Base-by-base conservation (phyloP, 2,797 vertebrate genomes). In the Chloroceryle amazona region DNA sequence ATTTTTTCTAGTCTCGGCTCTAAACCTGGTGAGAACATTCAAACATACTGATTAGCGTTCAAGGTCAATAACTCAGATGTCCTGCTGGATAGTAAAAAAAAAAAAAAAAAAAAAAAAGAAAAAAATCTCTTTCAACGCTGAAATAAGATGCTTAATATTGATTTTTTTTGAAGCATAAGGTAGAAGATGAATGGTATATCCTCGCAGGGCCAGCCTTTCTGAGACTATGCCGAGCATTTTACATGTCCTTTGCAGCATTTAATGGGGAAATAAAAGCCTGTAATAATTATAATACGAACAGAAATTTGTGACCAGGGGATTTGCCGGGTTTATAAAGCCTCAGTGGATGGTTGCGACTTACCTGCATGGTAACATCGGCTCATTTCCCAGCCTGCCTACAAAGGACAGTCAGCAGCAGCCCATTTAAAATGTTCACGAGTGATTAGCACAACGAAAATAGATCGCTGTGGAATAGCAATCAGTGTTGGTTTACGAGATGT, bases 51-150 rank as follows among this genome's bases (percentile, higher is more conserved):
- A 87, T 88, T 51, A 84, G 39, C 0, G 26, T 87, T 96, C 96
- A 97, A 97, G 97, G 96, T 97, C 95, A 91, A 46, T 94, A 86
- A 94, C 76, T 89, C 88, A 70, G 90, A 80, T n/a, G 66, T 89
- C 65, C 55, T 78, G 68, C 86, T 60, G 37, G 87, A 92, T 44
- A 46, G 62, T 57, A 75, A 94, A 92, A 28, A 26, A 28, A 28
- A 47, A 47, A 47, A 47, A 22, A 46, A 46, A 4, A 19, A 21
- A 46, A 46, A 20, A 19, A 4, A 19, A 21, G 21, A 46, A 20
- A 19, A 90, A 84, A 52, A 65, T 90, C 72, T 92, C 71, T 89
- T 95, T 94, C 93, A 78, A n/a, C 25, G 37, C 92, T 86, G 89
- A 86, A 97, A 90, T 91, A 55, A 93, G 95, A 95, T 71, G 90